Conservation (phyloP, 2,113 vertebrate species). For the Gymnogyps californianus region DNA sequence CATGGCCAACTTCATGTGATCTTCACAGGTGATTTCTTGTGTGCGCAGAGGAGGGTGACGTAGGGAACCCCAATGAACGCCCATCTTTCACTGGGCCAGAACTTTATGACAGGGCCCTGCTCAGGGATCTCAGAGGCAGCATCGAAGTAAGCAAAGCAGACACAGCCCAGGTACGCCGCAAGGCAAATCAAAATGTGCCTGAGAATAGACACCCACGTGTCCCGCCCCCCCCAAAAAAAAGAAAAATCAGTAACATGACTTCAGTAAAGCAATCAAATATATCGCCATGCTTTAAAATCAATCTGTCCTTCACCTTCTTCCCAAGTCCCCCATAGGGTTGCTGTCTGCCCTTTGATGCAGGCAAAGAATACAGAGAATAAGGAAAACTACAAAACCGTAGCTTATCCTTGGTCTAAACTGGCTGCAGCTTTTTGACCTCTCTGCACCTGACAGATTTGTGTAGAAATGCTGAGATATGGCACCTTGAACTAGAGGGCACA, state of each 20-base stretch:
- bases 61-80: conserved; percentile 96
- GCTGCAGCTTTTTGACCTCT: not conserved
- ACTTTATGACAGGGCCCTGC: conserved; percentile 93
- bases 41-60: conserved; percentile 87
- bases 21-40: conserved; percentile 87
- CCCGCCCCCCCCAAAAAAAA: not conserved
- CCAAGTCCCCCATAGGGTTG: accelerated
- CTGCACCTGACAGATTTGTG: not conserved
- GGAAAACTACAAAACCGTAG: not conserved
- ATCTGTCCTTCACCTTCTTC: not conserved
- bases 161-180: conserved; percentile 93
- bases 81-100: conserved; percentile 98
- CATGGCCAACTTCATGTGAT: conserved; percentile 80
- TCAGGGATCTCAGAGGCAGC: conserved; percentile 93
- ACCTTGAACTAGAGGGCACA: not conserved
- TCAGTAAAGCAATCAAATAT: not conserved
- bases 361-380: not conserved
- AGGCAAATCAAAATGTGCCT: conserved; percentile 98
- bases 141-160: conserved; percentile 97
- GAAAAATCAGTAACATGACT: not conserved
- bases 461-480: not conserved
- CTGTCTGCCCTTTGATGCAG: not conserved
- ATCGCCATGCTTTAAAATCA: not conserved
- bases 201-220: not conserved
- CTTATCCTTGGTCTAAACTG: not conserved